phyloP scores from a whole-genome alignment of 2,888 invertebrate genomes.

The Hipparchia semele region DNA sequence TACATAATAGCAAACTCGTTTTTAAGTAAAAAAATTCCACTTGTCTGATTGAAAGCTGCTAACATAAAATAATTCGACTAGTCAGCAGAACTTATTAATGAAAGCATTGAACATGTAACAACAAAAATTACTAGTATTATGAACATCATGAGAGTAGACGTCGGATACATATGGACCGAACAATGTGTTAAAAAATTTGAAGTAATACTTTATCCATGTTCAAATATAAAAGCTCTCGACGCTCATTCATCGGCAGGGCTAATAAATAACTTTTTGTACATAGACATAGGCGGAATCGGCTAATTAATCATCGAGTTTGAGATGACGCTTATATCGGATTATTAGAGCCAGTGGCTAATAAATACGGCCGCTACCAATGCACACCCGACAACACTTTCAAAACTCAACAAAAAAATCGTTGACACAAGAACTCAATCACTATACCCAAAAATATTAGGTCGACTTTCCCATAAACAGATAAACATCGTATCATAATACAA shows the following conservation, averaged over 20 bases:
- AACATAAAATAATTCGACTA: conserved; percentile 8
- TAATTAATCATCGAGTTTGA: conserved; percentile 61
- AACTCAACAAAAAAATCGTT: conserved; percentile 8
- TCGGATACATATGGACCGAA: neutral
- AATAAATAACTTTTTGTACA: conserved; percentile 45
- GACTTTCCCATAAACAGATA: conserved; percentile 18
- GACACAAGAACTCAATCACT: conserved; percentile 14
- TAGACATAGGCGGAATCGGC: conserved; percentile 43
- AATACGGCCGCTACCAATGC: conserved; percentile 44
- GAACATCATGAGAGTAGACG: conserved; percentile 5
- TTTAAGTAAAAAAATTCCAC: conserved; percentile 7
- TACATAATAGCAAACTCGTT: neutral
- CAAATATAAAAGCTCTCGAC: conserved; percentile 19
- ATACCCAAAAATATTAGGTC: conserved; percentile 27
- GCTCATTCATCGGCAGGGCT: conserved; percentile 15
- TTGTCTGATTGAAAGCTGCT: neutral
- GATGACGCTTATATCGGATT: conserved; percentile 60
- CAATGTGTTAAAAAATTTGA: conserved; percentile 14
- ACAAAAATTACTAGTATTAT: conserved; percentile 10
- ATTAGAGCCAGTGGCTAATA: conserved; percentile 56
- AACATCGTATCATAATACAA: conserved; percentile 7
- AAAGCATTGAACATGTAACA: neutral
- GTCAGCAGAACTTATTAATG: conserved; percentile 16
- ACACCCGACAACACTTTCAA: conserved; percentile 20
- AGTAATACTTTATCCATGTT: conserved; percentile 24